Base-by-base conservation (phyloP, 2,888 invertebrate genomes). In the Thalpophila matura region DNA sequence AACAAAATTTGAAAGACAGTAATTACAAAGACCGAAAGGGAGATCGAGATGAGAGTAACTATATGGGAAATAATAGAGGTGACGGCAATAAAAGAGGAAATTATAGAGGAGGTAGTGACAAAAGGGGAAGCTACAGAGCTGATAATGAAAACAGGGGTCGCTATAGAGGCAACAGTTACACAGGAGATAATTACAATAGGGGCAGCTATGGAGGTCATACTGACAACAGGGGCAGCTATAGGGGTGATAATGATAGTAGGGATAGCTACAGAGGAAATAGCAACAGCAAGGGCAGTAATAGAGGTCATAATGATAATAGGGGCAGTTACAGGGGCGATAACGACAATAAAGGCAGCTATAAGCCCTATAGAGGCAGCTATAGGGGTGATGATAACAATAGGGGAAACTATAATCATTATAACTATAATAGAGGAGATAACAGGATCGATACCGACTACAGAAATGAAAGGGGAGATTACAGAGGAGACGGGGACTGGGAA, bases 1-100 rank as follows among this genome's bases (percentile, higher is more conserved):
- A 62, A 18, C 63, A 61, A 20, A 60, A 70, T 35, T 37, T 10
- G 12, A 37, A 53, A 33, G 2, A 33, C 9, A 69, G 37, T 27
- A 29, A 31, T 24, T 35, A 67, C n/a, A 42, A 33, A 9, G 7
- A 56, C 33, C 16, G 33, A 31, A 49, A 26, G 0, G 20, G 10
- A 1, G 27, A 40, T 33, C 43, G n/a, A n/a, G n/a, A 5, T 7
- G 2, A 4, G 12, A 65, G 10, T 29, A 20, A 42, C 14, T 27
- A 40, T 37, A 54, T 14, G 12, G 56, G 42, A 20, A 65, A 1
- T 12, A 20, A 57, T 14, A 47, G 62, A 9, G 27, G 26, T 16
- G 29, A 55, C 1, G 7, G 6, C 6, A 31, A 24, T 5, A 16
- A 46, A 7, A 47, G 24, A 7, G 14, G 14, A 1, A 31, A 24